Percentiles rank a stretch among this genome's conserved stretches.
These are phyloP conservation scores for Rhea pennata DNA, from an alignment of 2,113 vertebrate genomes.

Conservation along the genomic window DNA sequence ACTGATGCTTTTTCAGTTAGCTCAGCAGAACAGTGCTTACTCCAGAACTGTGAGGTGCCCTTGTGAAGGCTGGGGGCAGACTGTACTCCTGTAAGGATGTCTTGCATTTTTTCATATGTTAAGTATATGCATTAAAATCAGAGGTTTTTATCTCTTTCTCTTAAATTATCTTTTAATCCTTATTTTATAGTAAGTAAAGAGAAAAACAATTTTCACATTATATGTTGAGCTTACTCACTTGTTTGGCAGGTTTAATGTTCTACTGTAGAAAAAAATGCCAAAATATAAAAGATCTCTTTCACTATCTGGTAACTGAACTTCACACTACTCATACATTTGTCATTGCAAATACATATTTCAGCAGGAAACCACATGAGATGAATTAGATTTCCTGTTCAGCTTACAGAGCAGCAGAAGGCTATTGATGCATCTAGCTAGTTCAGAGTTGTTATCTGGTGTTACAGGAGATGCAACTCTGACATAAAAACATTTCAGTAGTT, in stretches of 20 bases:
- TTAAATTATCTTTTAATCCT: background rate
- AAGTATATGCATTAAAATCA: background rate
- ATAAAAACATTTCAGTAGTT: constrained; percentile 14
- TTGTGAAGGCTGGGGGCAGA: background rate
- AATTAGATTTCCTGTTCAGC: constrained; percentile 70
- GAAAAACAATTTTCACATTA: background rate
- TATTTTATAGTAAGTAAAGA: background rate
- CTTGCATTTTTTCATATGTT: background rate
- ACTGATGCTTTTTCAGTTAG: background rate
- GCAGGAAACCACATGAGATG: constrained; percentile 64
- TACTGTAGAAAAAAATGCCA: background rate
- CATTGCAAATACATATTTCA: constrained; percentile 43
- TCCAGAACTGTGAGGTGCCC: background rate
- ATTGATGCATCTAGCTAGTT: background rate
- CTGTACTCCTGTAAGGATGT: background rate
- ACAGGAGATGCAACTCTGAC: constrained; percentile 8
- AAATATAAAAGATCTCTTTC: background rate
- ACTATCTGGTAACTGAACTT: constrained; percentile 30
- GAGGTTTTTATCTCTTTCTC: background rate
- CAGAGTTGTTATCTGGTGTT: constrained; percentile 32
- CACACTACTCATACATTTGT: constrained; percentile 18
- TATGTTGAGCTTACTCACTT: background rate
- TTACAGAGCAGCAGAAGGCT: constrained; percentile 32
- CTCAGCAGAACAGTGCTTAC: background rate
- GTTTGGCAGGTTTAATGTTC: background rate